phyloP scores from a whole-genome alignment of 2,888 invertebrate genomes.

The Rhogogaster chlorosoma region DNA sequence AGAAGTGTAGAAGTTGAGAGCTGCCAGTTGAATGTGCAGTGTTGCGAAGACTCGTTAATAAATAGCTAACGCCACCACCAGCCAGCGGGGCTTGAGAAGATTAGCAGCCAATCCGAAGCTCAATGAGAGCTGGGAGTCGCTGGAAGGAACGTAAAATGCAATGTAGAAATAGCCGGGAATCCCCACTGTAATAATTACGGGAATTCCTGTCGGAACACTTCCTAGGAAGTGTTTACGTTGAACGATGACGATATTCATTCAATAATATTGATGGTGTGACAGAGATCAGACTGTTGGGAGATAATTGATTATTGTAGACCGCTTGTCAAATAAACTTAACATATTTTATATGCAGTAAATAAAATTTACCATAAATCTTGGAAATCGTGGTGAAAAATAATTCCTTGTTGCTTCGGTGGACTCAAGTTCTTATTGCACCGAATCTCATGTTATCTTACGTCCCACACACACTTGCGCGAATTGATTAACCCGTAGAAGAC shows the following conservation, averaged over 20 bases:
- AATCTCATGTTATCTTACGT: neutral
- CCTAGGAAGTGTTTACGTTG: conserved; percentile 21
- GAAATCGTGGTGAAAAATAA: neutral
- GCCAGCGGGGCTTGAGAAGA: neutral
- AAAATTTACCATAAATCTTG: conserved; percentile 6
- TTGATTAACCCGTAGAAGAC: neutral
- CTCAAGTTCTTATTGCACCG: neutral
- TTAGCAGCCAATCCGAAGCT: neutral
- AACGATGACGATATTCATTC: neutral
- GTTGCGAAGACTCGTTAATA: neutral
- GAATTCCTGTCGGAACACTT: conserved; percentile 12
- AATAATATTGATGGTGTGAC: neutral
- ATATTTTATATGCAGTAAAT: neutral
- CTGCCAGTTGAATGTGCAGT: neutral
- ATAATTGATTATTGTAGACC: neutral
- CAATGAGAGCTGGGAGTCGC: neutral
- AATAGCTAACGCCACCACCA: neutral
- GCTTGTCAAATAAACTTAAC: conserved; percentile 2
- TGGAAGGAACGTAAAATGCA: neutral
- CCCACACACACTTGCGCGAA: neutral
- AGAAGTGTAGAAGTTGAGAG: neutral
- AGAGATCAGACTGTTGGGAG: neutral
- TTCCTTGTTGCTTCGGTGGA: neutral
- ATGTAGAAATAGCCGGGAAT: neutral
- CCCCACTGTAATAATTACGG: conserved; percentile 3